Percentiles rank a stretch among this genome's conserved stretches.
Conservation (phyloP, 1,140 invertebrate species). For the Pollicipes pollicipes region DNA sequence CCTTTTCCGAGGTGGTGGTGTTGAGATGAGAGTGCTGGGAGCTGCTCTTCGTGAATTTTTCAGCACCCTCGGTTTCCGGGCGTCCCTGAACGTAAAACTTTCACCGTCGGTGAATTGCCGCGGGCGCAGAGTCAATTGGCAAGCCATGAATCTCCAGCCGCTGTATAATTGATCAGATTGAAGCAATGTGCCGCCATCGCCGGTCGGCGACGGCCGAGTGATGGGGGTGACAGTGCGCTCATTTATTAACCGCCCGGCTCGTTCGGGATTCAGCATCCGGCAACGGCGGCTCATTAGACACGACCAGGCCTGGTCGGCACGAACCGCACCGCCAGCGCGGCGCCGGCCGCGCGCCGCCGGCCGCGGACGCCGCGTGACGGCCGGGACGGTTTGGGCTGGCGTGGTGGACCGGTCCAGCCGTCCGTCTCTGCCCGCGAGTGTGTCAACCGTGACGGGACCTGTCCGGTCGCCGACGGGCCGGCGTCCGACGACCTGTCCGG, state of each 20-base stretch:
- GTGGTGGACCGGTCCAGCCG: too few species aligned
- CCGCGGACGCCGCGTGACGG: too few species aligned
- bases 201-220: background rate
- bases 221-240: background rate
- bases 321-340: too few species aligned
- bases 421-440: too few species aligned
- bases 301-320: too few species aligned
- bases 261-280: background rate
- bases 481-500: too few species aligned
- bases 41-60: background rate
- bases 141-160: background rate
- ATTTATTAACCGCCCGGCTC: background rate
- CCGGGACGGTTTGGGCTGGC: too few species aligned
- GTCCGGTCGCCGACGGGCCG: too few species aligned
- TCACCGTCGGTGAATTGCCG: background rate
- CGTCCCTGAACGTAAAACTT: background rate
- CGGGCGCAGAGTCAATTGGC: background rate
- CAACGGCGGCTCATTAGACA: background rate
- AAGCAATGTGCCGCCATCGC: background rate
- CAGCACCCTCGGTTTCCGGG: background rate
- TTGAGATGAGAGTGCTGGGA: background rate
- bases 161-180: background rate
- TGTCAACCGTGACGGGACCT: too few species aligned
- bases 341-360: too few species aligned
- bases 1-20: constrained; percentile 1